Conservation (phyloP, 2,797 vertebrate genomes). For the Nyctalus aviator region DNA sequence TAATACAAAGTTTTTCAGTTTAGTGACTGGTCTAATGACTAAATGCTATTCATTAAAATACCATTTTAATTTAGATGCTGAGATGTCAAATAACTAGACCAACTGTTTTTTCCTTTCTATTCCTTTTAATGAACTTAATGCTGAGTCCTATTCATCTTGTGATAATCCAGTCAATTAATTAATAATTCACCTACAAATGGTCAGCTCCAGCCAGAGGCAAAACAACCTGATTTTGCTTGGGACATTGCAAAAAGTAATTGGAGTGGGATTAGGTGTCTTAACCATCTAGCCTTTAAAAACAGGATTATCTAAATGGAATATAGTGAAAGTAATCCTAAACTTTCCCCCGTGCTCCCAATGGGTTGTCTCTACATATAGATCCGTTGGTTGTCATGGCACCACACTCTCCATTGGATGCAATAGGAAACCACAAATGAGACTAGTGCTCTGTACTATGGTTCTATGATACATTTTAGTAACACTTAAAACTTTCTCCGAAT, state of each 20-base stretch:
- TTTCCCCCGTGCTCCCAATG: neutral
- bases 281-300: slow-evolving; percentile 55
- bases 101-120: slow-evolving; percentile 42
- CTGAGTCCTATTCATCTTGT: slow-evolving; percentile 15
- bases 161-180: slow-evolving; percentile 71
- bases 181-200: slow-evolving; percentile 70
- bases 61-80: slow-evolving; percentile 55
- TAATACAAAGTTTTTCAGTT: slow-evolving; percentile 49
- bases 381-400: neutral
- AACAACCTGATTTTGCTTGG: slow-evolving; percentile 52
- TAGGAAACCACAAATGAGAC: neutral
- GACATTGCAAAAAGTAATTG: slow-evolving; percentile 54
- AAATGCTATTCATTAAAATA: slow-evolving; percentile 50
- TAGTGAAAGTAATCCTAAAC: slow-evolving; percentile 5
- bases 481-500: slow-evolving; percentile 62
- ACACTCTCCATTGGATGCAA: slow-evolving; percentile 52
- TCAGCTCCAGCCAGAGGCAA: slow-evolving; percentile 61
- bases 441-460: neutral
- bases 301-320: slow-evolving; percentile 53
- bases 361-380: slow-evolving; percentile 37
- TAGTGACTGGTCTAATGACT: neutral
- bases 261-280: slow-evolving; percentile 36
- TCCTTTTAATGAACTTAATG: slow-evolving; percentile 62
- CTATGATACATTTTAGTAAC: neutral
- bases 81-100: neutral